These are phyloP conservation scores for Fabriciana adippe DNA, from an alignment of 2,888 invertebrate species.

Conservation along the genomic window DNA sequence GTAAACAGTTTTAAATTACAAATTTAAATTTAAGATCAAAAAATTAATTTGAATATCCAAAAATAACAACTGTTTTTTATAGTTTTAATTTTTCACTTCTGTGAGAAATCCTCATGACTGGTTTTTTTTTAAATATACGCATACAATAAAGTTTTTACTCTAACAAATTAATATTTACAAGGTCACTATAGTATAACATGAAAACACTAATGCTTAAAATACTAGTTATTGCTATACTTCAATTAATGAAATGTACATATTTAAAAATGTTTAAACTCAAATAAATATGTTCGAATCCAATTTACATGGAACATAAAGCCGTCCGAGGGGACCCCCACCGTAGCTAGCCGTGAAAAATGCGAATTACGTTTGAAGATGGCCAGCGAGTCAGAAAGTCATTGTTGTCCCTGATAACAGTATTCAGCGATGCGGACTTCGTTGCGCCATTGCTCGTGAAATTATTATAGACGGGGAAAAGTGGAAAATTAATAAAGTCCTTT, in stretches of 20 bases:
- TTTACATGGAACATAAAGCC: slow-evolving; percentile 27
- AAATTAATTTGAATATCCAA: too few species aligned
- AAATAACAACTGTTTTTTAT: too few species aligned
- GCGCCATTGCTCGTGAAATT: slow-evolving; percentile 65
- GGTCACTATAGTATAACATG: too few species aligned
- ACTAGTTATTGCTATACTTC: too few species aligned
- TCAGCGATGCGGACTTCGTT: slow-evolving; percentile 54
- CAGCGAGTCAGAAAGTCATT: slow-evolving; percentile 77
- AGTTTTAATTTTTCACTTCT: too few species aligned
- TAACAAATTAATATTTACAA: too few species aligned
- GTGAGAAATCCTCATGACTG: too few species aligned
- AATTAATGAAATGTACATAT: background rate
- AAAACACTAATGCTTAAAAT: too few species aligned
- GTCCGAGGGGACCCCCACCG: slow-evolving; percentile 15
- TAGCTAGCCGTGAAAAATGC: slow-evolving; percentile 47
- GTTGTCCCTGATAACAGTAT: slow-evolving; percentile 71
- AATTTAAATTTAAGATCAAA: too few species aligned
- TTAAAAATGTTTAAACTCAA: slow-evolving; percentile 1
- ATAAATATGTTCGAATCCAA: slow-evolving; percentile 31
- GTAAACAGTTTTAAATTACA: too few species aligned
- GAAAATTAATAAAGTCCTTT: slow-evolving; percentile 46
- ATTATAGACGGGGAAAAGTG: slow-evolving; percentile 67
- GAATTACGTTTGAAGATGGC: slow-evolving; percentile 49
- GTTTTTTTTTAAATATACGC: too few species aligned
- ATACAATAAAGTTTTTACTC: too few species aligned